These are phyloP conservation scores for Chrysopa pallens DNA, from an alignment of 1,140 invertebrate species.

Conservation along the genomic window DNA sequence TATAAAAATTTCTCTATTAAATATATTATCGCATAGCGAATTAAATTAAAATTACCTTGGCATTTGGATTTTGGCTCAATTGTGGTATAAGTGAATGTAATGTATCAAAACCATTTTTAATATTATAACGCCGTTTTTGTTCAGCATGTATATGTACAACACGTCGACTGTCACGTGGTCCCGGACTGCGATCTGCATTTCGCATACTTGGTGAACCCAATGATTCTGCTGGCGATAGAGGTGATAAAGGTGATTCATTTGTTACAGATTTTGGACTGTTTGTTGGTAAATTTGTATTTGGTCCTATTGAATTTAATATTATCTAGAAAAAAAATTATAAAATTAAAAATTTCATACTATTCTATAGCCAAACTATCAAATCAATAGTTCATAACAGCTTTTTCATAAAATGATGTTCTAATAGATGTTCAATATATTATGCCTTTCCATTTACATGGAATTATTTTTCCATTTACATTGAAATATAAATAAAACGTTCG, in stretches of 20 bases:
- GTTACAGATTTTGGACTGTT: neutral
- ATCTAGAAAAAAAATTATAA: constrained; percentile 12
- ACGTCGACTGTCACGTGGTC: constrained; percentile 39
- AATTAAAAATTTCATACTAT: neutral
- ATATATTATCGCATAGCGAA: constrained; percentile 1
- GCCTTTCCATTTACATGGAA: too few relatives aligned
- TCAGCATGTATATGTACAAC: constrained; percentile 91
- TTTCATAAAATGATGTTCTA: too few relatives aligned
- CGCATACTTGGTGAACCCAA: constrained; percentile 24
- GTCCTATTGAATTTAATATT: constrained; percentile 14
- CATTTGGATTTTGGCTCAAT: constrained; percentile 73
- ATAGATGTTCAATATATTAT: too few relatives aligned
- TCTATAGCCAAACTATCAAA: constrained; percentile 2
- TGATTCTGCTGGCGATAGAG: constrained; percentile 21
- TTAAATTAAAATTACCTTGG: constrained; percentile 46
- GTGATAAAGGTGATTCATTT: constrained; percentile 12
- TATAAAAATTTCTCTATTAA: neutral
- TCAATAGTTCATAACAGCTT: too few relatives aligned
- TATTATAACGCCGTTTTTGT: constrained; percentile 92
- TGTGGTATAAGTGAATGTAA: constrained; percentile 87
- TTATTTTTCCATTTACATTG: too few relatives aligned
- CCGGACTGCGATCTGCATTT: constrained; percentile 1
- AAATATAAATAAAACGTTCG: too few relatives aligned
- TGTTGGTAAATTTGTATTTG: constrained; percentile 13
- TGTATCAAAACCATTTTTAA: constrained; percentile 94